Evolutionary conservation across 1,140 invertebrate genomes (phyloP), one percentile per base, ranked within the genome.

Genomic region (Vanessa tameamea): DNA sequence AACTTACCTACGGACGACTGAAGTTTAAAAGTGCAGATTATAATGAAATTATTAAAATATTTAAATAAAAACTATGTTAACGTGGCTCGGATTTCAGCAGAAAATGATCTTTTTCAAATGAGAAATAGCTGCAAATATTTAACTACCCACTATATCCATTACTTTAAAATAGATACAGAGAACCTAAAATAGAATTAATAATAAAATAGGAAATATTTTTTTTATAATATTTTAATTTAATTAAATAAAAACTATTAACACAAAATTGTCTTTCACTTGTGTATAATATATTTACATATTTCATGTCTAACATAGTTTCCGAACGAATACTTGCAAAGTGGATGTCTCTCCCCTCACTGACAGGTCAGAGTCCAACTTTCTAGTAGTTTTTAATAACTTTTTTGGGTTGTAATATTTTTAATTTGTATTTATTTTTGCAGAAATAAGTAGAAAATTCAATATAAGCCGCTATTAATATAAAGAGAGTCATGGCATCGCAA

Each of bases 341-440:
- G 14, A 26, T 61, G 57, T 61, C 64, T 68, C 57, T 64, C 48
- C 26, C 2, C 26, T 20, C 20, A 63, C 69, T 81, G 81, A 81
- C 81, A 84, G 90, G 86, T 90, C 88, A 92, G 75, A 92, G 90
- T 92, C 90, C 90, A 92, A 90, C 85, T 88, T 87, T 85, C 77
- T 67, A 53, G 37, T 73, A 37, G 47, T 68, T 78, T 80, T 61
- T 57, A 57, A n/a, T 61, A 37, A 77, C 61, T 82, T 76, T 80
- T 64, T 15, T 64, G 50, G 37, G 73, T 76, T 67, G 64, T 65
- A 73, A 72, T 47, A 47, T 14, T 31, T 26, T 43, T 23, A 55
- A 67, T 23, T 47, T 63, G 26, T 53, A 67, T 68, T 68, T 76
- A 47, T 48, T 53, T 31, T 66, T 50, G 13, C 53, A 66, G 16